Evolutionary conservation across 2,888 invertebrate species (phyloP).

Genomic region (Eilema sororculum): DNA sequence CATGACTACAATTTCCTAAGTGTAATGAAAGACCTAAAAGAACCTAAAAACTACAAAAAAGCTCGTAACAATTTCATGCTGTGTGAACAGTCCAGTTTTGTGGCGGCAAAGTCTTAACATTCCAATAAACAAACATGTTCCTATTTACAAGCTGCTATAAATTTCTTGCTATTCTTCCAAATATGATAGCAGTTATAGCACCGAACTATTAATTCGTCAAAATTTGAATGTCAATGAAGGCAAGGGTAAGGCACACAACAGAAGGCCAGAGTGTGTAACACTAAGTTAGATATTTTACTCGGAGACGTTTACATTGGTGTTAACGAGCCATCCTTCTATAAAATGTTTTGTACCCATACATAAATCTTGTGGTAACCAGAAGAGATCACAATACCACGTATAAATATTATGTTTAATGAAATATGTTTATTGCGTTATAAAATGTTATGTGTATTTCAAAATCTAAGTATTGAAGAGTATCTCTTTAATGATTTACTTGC

Average conservation of each 20-base stretch:
- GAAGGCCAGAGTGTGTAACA: conserved; percentile 48
- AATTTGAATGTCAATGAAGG: conserved; percentile 78
- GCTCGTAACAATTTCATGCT: background rate
- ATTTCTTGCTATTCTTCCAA: conserved; percentile 20
- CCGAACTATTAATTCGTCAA: conserved; percentile 64
- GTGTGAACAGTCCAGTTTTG: background rate
- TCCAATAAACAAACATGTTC: conserved; percentile 32
- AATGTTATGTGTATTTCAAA: conserved; percentile 61
- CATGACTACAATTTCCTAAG: background rate
- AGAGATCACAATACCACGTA: conserved; percentile 73
- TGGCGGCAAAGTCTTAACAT: background rate
- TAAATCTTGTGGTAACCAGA: conserved; percentile 75
- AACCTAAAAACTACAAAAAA: too few relatives aligned
- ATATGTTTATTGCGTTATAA: conserved; percentile 74
- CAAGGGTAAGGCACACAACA: conserved; percentile 69
- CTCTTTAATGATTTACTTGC: conserved; percentile 18
- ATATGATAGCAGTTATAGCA: conserved; percentile 34
- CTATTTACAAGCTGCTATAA: conserved; percentile 32
- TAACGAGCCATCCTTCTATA: conserved; percentile 82
- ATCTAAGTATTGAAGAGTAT: conserved; percentile 24
- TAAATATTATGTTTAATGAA: conserved; percentile 78
- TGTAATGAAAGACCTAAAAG: background rate
- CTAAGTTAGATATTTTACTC: conserved; percentile 73
- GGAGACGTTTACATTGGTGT: conserved; percentile 81
- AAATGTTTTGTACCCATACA: conserved; percentile 77